A percentile compares a stretch with the other conserved stretches of the same genome.
These are phyloP conservation scores for Ia io DNA, from an alignment of 2,113 vertebrate genomes.

Conservation along the genomic window DNA sequence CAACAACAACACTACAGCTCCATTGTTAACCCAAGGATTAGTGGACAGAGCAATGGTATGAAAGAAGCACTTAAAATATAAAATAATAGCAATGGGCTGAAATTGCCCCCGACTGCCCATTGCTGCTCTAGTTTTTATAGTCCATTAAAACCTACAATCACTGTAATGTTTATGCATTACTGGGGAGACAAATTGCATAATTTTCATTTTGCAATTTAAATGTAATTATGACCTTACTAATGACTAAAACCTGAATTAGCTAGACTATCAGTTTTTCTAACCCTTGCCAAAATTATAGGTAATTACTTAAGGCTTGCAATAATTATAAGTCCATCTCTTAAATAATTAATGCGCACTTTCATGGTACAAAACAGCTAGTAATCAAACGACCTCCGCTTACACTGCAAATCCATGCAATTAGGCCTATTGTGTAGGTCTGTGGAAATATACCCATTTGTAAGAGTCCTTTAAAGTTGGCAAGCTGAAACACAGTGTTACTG, in stretches of 20 bases:
- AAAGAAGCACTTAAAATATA: conserved; percentile 77
- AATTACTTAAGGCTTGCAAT: conserved; percentile 85
- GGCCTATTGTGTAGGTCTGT: conserved; percentile 80
- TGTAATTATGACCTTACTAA: conserved; percentile 87
- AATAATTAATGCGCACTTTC: conserved; percentile 85
- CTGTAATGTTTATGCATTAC: conserved; percentile 86
- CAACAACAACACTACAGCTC: not conserved
- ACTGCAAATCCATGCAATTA: conserved; percentile 81
- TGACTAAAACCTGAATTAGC: conserved; percentile 86
- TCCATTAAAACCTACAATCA: conserved; percentile 86
- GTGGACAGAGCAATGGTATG: conserved; percentile 6
- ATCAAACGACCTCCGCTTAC: conserved; percentile 82
- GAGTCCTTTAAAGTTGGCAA: conserved; percentile 75
- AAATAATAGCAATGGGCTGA: conserved; percentile 80
- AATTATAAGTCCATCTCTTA: conserved; percentile 86
- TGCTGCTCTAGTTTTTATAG: conserved; percentile 79
- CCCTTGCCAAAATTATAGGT: conserved; percentile 85
- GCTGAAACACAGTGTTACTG: conserved; percentile 54
- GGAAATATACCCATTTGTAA: conserved; percentile 80
- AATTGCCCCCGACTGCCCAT: conserved; percentile 82
- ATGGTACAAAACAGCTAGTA: conserved; percentile 81
- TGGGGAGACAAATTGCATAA: conserved; percentile 85
- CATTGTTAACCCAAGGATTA: conserved; percentile 33
- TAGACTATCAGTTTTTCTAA: conserved; percentile 84
- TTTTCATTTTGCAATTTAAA: conserved; percentile 89